Percentiles rank a stretch among this genome's conserved stretches.
phyloP scores from a whole-genome alignment of 2,888 invertebrate genomes.

The Hyposoter dolosus region DNA sequence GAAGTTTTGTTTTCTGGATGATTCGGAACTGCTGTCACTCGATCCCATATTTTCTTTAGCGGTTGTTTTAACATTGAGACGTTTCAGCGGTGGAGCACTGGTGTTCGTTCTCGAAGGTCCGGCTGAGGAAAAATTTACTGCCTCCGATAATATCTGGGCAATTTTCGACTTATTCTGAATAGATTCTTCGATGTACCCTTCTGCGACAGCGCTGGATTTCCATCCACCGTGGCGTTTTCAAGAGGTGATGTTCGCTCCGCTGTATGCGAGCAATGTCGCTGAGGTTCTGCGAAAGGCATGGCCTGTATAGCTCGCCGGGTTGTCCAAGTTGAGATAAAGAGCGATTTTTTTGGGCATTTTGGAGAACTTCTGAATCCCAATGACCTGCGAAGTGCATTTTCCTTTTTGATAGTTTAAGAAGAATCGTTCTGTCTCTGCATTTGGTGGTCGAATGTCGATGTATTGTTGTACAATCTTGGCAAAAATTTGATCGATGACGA shows the following conservation, averaged over 20 bases:
- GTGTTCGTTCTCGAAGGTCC: constrained; percentile 22
- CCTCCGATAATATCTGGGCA: background rate
- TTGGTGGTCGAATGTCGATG: constrained; percentile 50
- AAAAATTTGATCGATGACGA: constrained; percentile 62
- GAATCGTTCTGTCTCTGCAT: constrained; percentile 51
- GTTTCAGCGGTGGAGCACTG: constrained; percentile 39
- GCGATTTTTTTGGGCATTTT: constrained; percentile 69
- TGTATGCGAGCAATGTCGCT: constrained; percentile 67
- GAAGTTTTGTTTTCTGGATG: background rate
- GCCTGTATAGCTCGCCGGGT: constrained; percentile 79
- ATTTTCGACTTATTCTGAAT: constrained; percentile 33
- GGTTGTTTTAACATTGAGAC: constrained; percentile 32
- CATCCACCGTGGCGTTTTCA: constrained; percentile 69
- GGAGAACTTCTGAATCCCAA: constrained; percentile 67
- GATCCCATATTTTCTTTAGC: background rate
- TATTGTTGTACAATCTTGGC: constrained; percentile 63
- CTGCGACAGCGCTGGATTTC: constrained; percentile 67
- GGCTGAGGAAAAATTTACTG: background rate
- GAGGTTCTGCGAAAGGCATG: constrained; percentile 71
- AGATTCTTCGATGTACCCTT: constrained; percentile 70
- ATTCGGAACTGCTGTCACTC: background rate
- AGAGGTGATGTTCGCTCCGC: constrained; percentile 67
- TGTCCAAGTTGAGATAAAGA: constrained; percentile 59
- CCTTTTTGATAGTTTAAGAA: constrained; percentile 68
- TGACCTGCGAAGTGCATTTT: constrained; percentile 62